Evolutionary conservation across 2,888 invertebrate species (phyloP), one percentile per base, ranked within the genome.

Genomic region (Maniola hyperantus): DNA sequence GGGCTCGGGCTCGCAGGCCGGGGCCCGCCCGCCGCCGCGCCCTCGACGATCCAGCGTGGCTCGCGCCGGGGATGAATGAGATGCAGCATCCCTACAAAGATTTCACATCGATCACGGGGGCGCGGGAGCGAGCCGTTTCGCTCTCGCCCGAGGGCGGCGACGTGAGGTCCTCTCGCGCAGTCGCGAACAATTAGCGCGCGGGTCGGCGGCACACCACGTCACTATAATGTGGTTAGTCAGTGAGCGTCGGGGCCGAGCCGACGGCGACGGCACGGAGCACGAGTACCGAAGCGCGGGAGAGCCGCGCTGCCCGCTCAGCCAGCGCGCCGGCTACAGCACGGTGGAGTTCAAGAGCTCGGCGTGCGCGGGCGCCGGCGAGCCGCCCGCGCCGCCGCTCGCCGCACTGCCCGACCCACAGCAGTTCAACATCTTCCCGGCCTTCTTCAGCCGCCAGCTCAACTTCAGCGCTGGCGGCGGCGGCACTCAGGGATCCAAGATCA

Each of bases 351-450:
- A 96, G 94, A 95, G 95, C 92, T 94, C 94, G 87, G 95, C 95
- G 93, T 96, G 92, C 92, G 93, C 88, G 93, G 91, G 91, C 91
- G 93, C 92, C 90, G 83, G 79, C 53, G 91, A 90, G 85, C 88
- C 87, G 74, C 89, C 89, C 88, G 91, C 88, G 89, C 89, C 88
- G 87, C 88, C 91, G 79, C 94, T 93, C 78, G 90, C 93, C 81
- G 93, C 92, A 79, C 93, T 94, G 79, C 94, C 93, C 76, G 94
- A 94, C 77, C 95, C 95, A 73, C 96, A 97, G 84, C 97, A 97
- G 92, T 97, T 97, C 93, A 97, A 97, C 93, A 97, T 97, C 81
- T 97, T 97, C 89, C 97, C 97, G 79, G 97, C 97, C 70, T 97
- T 97, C 84, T 97, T 97, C 89, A 97, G 97, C 93, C 94, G 97